A percentile compares a stretch with the other conserved stretches of the same genome.
Evolutionary conservation across 2,113 vertebrate genomes (phyloP).

Genomic region (Stegastes partitus): DNA sequence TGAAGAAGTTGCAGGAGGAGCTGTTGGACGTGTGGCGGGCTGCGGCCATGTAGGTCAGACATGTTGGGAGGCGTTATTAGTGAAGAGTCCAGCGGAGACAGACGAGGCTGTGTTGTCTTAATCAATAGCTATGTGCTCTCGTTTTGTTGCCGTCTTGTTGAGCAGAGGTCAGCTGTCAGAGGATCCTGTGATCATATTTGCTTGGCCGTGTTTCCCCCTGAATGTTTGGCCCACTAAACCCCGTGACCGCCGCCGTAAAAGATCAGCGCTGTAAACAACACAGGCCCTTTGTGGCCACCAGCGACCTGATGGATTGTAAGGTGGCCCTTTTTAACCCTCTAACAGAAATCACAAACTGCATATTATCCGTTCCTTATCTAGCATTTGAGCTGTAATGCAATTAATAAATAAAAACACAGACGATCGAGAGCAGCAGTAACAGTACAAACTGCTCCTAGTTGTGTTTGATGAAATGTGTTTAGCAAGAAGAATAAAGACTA

Average conservation of each 20-base stretch:
- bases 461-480: too few species aligned
- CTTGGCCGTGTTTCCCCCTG: slow-evolving; percentile 70
- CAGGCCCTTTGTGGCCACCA: slow-evolving; percentile 37
- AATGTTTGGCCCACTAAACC: slow-evolving; percentile 59
- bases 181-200: slow-evolving; percentile 75
- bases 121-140: slow-evolving; percentile 67
- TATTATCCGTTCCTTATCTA: neutral
- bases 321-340: slow-evolving; percentile 1
- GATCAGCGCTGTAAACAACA: slow-evolving; percentile 52
- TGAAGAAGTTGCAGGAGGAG: neutral
- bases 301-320: slow-evolving; percentile 2
- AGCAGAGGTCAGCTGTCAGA: slow-evolving; percentile 71
- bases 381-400: neutral
- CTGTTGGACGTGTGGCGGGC: slow-evolving; percentile 34
- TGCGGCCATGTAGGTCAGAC: slow-evolving; percentile 55
- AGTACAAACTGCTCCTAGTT: too few species aligned
- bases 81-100: slow-evolving; percentile 57
- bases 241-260: slow-evolving; percentile 65
- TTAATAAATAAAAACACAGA: neutral
- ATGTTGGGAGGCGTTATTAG: slow-evolving; percentile 35
- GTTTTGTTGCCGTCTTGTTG: slow-evolving; percentile 47
- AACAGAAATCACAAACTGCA: neutral
- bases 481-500: too few species aligned
- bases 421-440: too few species aligned
- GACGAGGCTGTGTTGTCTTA: slow-evolving; percentile 65